Conservation (phyloP, 2,113 vertebrate genomes). For the Charadrius vociferus region DNA sequence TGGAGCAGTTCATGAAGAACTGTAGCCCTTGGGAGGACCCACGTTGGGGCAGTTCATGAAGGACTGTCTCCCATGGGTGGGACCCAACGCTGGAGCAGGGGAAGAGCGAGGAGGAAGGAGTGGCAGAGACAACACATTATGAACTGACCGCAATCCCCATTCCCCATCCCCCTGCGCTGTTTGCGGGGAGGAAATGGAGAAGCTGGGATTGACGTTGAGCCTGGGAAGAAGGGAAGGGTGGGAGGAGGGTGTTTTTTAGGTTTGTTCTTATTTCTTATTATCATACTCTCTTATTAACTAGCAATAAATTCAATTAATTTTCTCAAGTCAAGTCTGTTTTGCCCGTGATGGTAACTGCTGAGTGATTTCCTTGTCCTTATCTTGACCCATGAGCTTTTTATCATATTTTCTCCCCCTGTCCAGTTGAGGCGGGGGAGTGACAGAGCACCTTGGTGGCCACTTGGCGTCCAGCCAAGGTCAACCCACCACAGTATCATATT, state of each 20-base stretch:
- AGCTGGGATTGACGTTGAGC: not conserved
- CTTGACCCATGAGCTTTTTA: not conserved
- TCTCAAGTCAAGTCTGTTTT: not conserved
- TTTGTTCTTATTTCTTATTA: not conserved
- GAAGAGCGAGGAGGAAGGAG: not conserved
- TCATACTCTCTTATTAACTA: not conserved
- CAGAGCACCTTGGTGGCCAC: not conserved
- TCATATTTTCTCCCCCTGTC: not conserved
- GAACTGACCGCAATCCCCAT: not conserved
- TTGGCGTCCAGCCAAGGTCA: not conserved
- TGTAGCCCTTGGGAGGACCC: not conserved
- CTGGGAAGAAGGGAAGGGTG: not conserved
- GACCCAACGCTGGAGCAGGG: not conserved
- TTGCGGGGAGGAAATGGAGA: fast-evolving
- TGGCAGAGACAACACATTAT: fast-evolving
- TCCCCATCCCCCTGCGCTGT: fast-evolving
- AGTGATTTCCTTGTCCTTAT: not conserved
- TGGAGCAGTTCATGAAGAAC: not conserved
- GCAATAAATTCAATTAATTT: not conserved
- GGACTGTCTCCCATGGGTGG: no score
- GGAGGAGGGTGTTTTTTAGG: not conserved
- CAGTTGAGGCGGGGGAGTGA: fast-evolving
- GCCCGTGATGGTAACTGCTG: not conserved
- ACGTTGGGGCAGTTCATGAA: not conserved
- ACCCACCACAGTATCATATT: not conserved